Percentiles rank a stretch among this genome's conserved stretches.
These are phyloP conservation scores for Cistogaster globosa DNA, from an alignment of 2,888 invertebrate species.

Conservation along the genomic window DNA sequence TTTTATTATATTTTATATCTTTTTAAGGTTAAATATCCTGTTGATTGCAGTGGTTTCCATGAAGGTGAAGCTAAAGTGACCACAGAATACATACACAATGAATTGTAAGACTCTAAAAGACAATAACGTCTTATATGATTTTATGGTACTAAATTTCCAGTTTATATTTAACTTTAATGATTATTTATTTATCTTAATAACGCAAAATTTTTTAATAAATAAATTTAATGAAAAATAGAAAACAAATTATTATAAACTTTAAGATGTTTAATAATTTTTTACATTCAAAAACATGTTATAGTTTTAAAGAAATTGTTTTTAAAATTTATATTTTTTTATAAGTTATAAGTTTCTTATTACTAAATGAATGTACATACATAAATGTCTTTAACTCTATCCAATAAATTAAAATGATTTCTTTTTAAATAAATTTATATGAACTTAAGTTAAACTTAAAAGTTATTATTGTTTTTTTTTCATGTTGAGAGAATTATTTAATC, in stretches of 20 bases:
- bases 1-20: neutral
- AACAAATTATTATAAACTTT: constrained; percentile 7
- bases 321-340: constrained; percentile 32
- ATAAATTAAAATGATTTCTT: too few relatives aligned
- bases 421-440: too few relatives aligned
- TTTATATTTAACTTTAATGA: constrained; percentile 39
- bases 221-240: constrained; percentile 33
- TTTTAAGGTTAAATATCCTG: constrained; percentile 84
- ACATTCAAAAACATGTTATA: constrained; percentile 1
- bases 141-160: constrained; percentile 61
- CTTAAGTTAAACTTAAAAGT: too few relatives aligned
- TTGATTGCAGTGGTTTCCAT: constrained; percentile 90
- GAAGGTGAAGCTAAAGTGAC: constrained; percentile 92
- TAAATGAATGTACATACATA: too few relatives aligned
- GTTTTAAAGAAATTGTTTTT: constrained; percentile 35
- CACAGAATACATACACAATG: constrained; percentile 91
- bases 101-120: constrained; percentile 85
- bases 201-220: constrained; percentile 16
- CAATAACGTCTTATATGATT: constrained; percentile 15
- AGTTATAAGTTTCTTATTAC: neutral
- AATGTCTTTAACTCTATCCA: too few relatives aligned
- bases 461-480: too few relatives aligned
- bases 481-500: too few relatives aligned
- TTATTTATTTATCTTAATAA: constrained; percentile 30
- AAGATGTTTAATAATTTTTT: constrained; percentile 30